Evolutionary conservation across 2,888 invertebrate species (phyloP), one percentile per base, ranked within the genome.

Genomic region (Heliconius ethilla): DNA sequence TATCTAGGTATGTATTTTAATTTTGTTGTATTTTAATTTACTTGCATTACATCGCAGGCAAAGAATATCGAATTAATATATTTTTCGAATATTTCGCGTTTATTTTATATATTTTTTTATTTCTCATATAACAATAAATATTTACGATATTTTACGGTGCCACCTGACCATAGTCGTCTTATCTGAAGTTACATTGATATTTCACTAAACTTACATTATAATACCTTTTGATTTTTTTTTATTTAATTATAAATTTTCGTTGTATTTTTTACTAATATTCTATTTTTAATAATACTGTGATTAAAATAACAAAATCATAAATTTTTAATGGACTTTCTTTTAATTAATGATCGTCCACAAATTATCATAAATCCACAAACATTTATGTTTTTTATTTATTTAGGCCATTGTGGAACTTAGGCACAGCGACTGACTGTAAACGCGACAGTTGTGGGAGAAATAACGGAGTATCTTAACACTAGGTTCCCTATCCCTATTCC

Each of bases 1-100:
- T 77, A 81, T 79, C 76, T 83, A 22, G 84, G 85, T 85, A 77
- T 78, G 85, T 84, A 81, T 70, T 81, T 2, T 66, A 10, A 27
- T 59, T 40, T 62, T 40, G 0, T 25, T 62, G 5, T 15, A 25
- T 40, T 18, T 33, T 37, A 27, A 37, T 55, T 62, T 59, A 22
- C 25, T 29, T 45, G 0, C n/a, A 10, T n/a, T 62, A 25, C 3
- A 62, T 13, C 11, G 5, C 27, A n/a, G n/a, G n/a, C n/a, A n/a
- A n/a, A n/a, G n/a, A n/a, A n/a, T n/a, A n/a, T n/a, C n/a, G n/a
- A n/a, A n/a, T n/a, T n/a, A n/a, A n/a, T n/a, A n/a, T n/a, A n/a
- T n/a, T n/a, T n/a, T n/a, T n/a, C n/a, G n/a, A n/a, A n/a, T n/a
- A n/a, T n/a, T n/a, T n/a, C n/a, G n/a, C n/a, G n/a, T n/a, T n/a